phyloP scores from a whole-genome alignment of 2,888 invertebrate species.

The Proisotoma minuta region DNA sequence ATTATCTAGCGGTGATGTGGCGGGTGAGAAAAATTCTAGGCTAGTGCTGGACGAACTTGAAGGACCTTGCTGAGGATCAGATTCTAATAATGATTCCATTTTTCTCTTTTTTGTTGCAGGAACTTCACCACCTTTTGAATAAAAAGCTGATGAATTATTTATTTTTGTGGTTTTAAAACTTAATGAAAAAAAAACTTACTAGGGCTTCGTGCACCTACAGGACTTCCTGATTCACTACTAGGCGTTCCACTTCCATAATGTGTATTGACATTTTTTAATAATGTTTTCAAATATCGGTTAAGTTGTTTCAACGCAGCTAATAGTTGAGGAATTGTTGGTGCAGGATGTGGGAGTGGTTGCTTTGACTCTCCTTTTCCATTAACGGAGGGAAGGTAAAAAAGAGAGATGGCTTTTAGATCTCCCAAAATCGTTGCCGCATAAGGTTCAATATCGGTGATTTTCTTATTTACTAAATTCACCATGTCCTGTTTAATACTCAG shows the following conservation, averaged over 20 bases:
- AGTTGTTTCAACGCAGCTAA: slow-evolving; percentile 32
- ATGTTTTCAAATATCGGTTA: slow-evolving; percentile 34
- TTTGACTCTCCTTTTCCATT: slow-evolving; percentile 39
- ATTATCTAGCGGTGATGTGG: slow-evolving; percentile 8
- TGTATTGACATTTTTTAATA: too few relatives aligned
- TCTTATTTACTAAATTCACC: slow-evolving; percentile 30
- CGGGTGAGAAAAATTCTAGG: slow-evolving; percentile 10
- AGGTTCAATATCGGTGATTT: slow-evolving; percentile 37
- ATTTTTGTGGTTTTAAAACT: not conserved
- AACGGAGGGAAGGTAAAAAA: slow-evolving; percentile 54
- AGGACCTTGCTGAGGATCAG: not conserved
- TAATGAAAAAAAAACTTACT: not conserved
- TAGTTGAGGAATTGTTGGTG: slow-evolving; percentile 36
- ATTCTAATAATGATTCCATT: slow-evolving; percentile 10
- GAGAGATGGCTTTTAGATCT: slow-evolving; percentile 58
- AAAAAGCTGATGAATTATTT: not conserved
- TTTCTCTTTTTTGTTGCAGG: slow-evolving; percentile 11
- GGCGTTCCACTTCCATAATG: too few relatives aligned
- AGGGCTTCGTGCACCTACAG: not conserved
- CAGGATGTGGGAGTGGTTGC: slow-evolving; percentile 39
- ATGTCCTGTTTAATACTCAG: slow-evolving; percentile 32
- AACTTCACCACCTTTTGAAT: slow-evolving; percentile 8
- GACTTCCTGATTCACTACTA: not conserved
- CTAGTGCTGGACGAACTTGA: not conserved
- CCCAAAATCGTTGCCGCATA: slow-evolving; percentile 49